These are phyloP conservation scores for Coregonus clupeaformis DNA, from an alignment of 2,113 vertebrate genomes.

Conservation along the genomic window DNA sequence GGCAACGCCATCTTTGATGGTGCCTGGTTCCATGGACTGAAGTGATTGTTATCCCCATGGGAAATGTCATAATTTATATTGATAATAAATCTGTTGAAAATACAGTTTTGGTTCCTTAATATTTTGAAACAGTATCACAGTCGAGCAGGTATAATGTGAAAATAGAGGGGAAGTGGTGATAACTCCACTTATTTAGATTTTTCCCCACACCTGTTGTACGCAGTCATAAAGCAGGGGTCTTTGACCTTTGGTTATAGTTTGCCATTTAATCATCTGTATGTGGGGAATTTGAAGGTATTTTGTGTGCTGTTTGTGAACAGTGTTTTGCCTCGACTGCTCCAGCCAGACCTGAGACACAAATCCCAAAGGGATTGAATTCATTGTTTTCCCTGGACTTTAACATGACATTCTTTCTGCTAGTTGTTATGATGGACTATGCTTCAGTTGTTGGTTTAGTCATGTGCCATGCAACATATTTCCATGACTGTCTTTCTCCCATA, in stretches of 20 bases:
- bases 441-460: constrained; percentile 13
- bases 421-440: background rate
- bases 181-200: constrained; percentile 3
- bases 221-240: constrained; percentile 44
- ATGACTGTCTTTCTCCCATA: constrained; percentile 35
- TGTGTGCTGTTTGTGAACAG: background rate
- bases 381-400: background rate
- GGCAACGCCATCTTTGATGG: background rate
- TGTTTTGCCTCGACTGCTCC: background rate
- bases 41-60: background rate
- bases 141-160: background rate
- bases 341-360: background rate
- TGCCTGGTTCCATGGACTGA: no score
- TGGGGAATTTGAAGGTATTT: constrained; percentile 18
- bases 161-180: background rate
- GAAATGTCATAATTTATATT: background rate
- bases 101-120: background rate
- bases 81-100: background rate
- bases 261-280: constrained; percentile 40
- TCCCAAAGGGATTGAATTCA: constrained; percentile 2
- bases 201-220: constrained; percentile 35
- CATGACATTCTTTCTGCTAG: background rate
- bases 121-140: background rate
- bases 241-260: constrained; percentile 40
- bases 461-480: background rate